A percentile compares a stretch with the other conserved stretches of the same genome.
Evolutionary conservation across 2,797 vertebrate genomes (phyloP).

Genomic region (Ibycter americanus): DNA sequence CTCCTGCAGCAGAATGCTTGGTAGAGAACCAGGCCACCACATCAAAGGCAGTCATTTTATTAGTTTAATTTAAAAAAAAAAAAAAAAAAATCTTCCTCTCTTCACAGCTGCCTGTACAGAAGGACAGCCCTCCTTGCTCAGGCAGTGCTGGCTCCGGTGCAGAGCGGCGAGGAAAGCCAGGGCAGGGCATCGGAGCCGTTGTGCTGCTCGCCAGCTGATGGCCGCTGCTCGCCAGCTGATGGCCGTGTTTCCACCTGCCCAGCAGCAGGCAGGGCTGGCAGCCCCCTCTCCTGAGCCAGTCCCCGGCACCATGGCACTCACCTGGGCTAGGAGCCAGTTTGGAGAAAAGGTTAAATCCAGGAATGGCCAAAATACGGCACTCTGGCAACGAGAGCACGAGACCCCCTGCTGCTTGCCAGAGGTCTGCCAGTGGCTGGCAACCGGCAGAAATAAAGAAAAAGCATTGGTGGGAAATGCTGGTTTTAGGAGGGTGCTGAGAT

Average conservation of each 20-base stretch:
- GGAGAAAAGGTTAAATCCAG: background rate
- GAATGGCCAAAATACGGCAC: rapidly evolving
- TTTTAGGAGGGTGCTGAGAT: background rate
- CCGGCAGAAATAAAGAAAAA: background rate
- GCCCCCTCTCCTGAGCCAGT: rapidly evolving
- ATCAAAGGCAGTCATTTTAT: background rate
- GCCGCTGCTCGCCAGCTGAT: rapidly evolving
- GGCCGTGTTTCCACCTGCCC: background rate
- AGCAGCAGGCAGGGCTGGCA: background rate
- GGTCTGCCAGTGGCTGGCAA: background rate
- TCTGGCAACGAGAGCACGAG: rapidly evolving
- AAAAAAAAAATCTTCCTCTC: background rate
- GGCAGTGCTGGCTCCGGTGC: background rate
- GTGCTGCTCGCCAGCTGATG: rapidly evolving
- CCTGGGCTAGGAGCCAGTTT: background rate
- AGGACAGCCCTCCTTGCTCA: background rate
- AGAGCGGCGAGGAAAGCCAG: background rate
- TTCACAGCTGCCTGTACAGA: background rate
- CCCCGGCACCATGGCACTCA: rapidly evolving
- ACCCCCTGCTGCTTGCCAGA: background rate
- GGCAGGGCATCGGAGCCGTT: background rate
- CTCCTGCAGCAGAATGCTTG: background rate
- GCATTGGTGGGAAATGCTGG: rapidly evolving
- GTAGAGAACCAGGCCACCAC: background rate
- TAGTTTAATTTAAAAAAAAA: background rate